Evolutionary conservation across 64 coral and sea anemone species (phyloP), one percentile per base, ranked within the genome.

Genomic region (Acropora tenuis): DNA sequence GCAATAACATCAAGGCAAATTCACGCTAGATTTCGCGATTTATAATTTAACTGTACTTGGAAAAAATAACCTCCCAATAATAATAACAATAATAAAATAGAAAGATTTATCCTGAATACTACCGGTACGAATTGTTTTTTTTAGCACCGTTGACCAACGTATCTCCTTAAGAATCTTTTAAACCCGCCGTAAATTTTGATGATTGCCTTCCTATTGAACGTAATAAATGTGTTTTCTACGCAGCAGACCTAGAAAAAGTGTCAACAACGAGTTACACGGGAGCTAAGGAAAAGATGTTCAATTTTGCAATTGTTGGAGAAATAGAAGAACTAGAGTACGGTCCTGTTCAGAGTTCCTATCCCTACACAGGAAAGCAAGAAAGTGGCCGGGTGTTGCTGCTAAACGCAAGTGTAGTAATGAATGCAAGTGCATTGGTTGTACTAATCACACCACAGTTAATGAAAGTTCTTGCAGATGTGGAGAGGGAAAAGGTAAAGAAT

Each of bases 351-450:
- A 63, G 16, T 11, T 63, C 59, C 59, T 17, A 71, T 40, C 68
- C 20, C 18, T 71, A 19, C 68, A 71, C 19, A 71, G 40, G 2
- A 71, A 41, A 71, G 68, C 18, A 4, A 71, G 68, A 71, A 71
- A 19, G 19, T 71, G 68, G 18, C 68, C 20, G 18, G 19, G 68
- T 71, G 68, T 71, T 71, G 68, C 68, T 71, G 68, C 68, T 20
- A 20, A 71, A 71, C 68, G 68, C 68, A 71, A 71, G 68, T 71
- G 18, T 71, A 71, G 68, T 19, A 71, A n/a, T 71, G 68, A n/a
- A 20, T 41, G 18, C 20, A 71, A 71, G 19, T 71, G 68, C 8
- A 19, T 5, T 20, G 68, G 68, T 19, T 71, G 68, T 40, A 71
- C 19, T 71, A 71, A 71, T 40, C n/a, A 71, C 18, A 40, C 18